phyloP scores from a whole-genome alignment of 1,140 invertebrate species.

The Cyclina sinensis region DNA sequence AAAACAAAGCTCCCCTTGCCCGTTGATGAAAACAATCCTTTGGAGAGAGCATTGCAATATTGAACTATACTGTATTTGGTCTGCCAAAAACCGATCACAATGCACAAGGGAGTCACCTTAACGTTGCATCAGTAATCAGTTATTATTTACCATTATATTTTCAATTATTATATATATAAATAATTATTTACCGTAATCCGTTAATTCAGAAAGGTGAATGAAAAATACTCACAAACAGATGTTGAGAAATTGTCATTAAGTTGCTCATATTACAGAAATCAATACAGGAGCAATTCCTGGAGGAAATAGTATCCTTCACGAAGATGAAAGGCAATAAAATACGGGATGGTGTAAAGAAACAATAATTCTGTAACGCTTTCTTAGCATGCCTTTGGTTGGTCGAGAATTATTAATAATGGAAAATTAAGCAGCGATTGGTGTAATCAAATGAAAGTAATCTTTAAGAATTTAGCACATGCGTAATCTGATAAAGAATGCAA shows the following conservation, averaged over 20 bases:
- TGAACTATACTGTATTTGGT: too few species aligned
- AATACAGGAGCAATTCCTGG: background rate
- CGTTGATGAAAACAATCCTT: too few species aligned
- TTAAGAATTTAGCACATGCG: background rate
- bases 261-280: background rate
- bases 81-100: too few species aligned
- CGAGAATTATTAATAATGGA: constrained; percentile 16
- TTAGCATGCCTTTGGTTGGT: background rate
- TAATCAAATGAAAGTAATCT: background rate
- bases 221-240: background rate
- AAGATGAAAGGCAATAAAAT: background rate
- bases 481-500: background rate
- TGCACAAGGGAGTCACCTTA: too few species aligned
- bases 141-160: too few species aligned
- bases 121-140: too few species aligned
- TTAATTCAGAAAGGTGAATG: background rate
- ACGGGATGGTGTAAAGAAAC: background rate
- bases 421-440: background rate
- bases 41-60: too few species aligned
- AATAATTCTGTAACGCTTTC: background rate
- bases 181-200: too few species aligned
- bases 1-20: too few species aligned
- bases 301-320: background rate
- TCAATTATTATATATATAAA: too few species aligned
- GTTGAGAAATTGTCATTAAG: background rate